Evolutionary conservation across 2,888 invertebrate genomes (phyloP), one percentile per base, ranked within the genome.

Genomic region (Pantelozetes paolii): DNA sequence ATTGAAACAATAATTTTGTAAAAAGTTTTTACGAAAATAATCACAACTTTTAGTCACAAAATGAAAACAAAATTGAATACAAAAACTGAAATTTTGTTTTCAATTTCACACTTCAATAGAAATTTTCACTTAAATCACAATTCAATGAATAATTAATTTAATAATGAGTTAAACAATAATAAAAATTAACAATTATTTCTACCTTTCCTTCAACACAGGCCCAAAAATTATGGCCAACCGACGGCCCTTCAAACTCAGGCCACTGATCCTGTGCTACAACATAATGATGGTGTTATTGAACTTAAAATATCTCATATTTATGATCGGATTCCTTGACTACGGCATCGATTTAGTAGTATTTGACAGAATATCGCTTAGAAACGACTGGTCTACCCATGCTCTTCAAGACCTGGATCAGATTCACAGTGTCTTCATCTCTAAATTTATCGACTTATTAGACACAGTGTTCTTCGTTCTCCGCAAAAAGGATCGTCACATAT

Each of bases 201-300:
- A 26, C 2, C 3, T 23, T 23, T 13, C 8, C 18, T 28, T 9
- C 9, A 62, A 32, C 18, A 11, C 18, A 62, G 62, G 62, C 6
- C 62, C 62, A 32, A 28, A 32, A 62, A 9, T 28, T 13, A 62
- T 30, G 62, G 18, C 30, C 1, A 28, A 15, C 11, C 62, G 62
- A 5, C 13, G 15, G 62, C 30, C 32, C 8, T 62, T 62, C 18
- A 11, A 26, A 32, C n/a, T 62, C 32, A 5, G 32, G 5, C 30
- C 32, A 15, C 32, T 62, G 32, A 62, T 62, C 5, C 32, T 62
- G 15, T 11, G 18, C 18, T 62, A 62, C 62, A 62, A 62, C 32
- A 62, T 62, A 62, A 15, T 30, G 8, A 62, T 62, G 62, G 62
- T 62, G 1, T 3, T 62, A 6, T 30, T 62, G 62, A 62, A 62